phyloP scores from a whole-genome alignment of 2,797 vertebrate genomes.

The Chaenodraco wilsoni region DNA sequence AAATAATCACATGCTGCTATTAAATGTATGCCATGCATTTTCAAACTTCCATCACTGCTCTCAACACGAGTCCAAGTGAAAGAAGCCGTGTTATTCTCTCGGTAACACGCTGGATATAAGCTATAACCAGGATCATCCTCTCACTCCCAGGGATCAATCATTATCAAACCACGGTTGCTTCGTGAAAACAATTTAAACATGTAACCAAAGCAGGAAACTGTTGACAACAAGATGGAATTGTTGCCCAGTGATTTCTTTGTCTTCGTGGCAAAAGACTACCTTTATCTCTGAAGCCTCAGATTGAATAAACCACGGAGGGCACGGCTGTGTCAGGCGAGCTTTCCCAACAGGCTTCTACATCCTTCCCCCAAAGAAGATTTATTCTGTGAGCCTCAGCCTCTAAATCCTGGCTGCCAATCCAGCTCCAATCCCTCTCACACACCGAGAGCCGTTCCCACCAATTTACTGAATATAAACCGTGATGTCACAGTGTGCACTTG shows the following conservation, averaged over 20 bases:
- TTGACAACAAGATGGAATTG: background rate
- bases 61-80: background rate
- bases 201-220: background rate
- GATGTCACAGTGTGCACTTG: conserved; percentile 19
- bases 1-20: no score
- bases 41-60: no score
- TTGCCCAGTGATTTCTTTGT: background rate
- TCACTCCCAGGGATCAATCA: no score
- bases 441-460: conserved; percentile 36
- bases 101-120: background rate
- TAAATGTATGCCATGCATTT: no score
- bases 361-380: conserved; percentile 14
- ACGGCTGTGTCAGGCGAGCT: conserved; percentile 15
- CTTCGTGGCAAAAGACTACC: no score
- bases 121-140: no score
- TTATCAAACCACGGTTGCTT: no score
- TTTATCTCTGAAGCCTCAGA: no score
- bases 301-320: conserved; percentile 17
- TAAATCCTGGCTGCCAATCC: conserved; percentile 55
- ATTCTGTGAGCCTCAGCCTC: conserved; percentile 38
- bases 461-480: conserved; percentile 39
- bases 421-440: conserved; percentile 46
- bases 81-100: background rate
- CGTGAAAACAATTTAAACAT: background rate
- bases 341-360: conserved; percentile 42